Conservation (phyloP, 1,140 invertebrate species). For the Aphelinus certus region DNA sequence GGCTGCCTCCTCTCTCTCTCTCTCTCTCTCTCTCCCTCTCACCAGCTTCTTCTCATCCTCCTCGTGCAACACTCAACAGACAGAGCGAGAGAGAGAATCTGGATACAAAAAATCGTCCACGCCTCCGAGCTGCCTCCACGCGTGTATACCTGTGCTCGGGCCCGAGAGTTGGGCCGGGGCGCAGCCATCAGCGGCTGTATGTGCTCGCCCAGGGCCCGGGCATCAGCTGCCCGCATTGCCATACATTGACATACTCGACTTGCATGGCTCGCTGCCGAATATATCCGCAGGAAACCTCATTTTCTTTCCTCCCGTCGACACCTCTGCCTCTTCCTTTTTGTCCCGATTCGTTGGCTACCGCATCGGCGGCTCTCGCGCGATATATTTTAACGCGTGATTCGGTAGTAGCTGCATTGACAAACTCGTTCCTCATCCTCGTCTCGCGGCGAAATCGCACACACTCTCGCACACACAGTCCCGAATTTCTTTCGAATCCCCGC, state of each 20-base stretch:
- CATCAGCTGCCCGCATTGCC: no score
- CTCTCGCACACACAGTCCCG: no score
- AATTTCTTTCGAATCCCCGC: no score
- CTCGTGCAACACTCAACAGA: conserved; percentile 5
- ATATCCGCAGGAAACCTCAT: conserved; percentile 18
- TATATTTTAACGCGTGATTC: conserved; percentile 11
- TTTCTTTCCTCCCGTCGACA: conserved; percentile 42
- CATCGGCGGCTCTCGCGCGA: conserved; percentile 24
- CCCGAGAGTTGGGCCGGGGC: no score
- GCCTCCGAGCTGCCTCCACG: conserved; percentile 55
- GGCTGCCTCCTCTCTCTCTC: not conserved
- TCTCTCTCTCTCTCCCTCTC: not conserved
- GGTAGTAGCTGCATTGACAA: conserved; percentile 10
- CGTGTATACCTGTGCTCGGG: conserved; percentile 43
- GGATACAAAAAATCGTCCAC: conserved; percentile 59
- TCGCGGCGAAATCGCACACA: not conserved
- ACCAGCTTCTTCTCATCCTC: conserved; percentile 1
- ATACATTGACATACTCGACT: no score
- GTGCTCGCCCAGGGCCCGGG: no score
- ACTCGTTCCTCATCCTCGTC: not conserved
- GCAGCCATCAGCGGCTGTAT: no score
- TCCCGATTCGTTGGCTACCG: conserved; percentile 37
- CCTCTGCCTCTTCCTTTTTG: conserved; percentile 39
- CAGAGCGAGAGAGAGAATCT: conserved; percentile 40
- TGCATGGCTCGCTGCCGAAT: no score